Evolutionary conservation across 1,140 invertebrate genomes (phyloP).

Genomic region (Drosophila persimilis): DNA sequence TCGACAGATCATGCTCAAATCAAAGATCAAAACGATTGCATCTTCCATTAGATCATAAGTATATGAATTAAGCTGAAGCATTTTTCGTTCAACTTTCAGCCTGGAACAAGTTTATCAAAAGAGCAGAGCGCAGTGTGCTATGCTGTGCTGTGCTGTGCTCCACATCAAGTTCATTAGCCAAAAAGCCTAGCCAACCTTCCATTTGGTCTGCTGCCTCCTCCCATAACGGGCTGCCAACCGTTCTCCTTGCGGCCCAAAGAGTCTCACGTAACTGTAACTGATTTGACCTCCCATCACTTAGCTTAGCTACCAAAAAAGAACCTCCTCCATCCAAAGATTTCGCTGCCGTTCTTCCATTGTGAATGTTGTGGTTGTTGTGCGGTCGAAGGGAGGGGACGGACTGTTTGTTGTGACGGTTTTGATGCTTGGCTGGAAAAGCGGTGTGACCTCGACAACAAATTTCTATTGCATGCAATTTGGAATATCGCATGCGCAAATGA

Average conservation of each 20-base stretch:
- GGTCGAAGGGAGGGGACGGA: constrained; percentile 16
- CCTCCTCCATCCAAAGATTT: constrained; percentile 45
- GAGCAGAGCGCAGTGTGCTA: not conserved
- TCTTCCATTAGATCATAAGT: constrained; percentile 39
- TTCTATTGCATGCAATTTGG: constrained; percentile 63
- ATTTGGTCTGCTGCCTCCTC: constrained; percentile 44
- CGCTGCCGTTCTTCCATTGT: constrained; percentile 42
- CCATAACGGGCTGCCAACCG: constrained; percentile 31
- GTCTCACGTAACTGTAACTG: constrained; percentile 56
- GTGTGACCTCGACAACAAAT: constrained; percentile 60
- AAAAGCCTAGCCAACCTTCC: constrained; percentile 35
- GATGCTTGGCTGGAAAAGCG: constrained; percentile 37
- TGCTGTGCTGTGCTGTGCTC: constrained; percentile 11
- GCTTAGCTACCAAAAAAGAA: constrained; percentile 53
- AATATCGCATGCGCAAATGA: constrained; percentile 71
- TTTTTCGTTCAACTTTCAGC: constrained; percentile 18
- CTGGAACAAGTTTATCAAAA: too few species aligned
- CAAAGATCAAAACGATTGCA: constrained; percentile 13
- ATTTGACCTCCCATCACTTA: constrained; percentile 60
- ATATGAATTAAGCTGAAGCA: constrained; percentile 11
- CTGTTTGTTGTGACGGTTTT: constrained; percentile 18
- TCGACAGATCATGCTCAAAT: too few species aligned
- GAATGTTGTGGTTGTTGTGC: constrained; percentile 25
- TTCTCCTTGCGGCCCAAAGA: constrained; percentile 41
- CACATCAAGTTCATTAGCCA: constrained; percentile 43